These are phyloP conservation scores for Drosophila oshimai DNA, from an alignment of 1,140 invertebrate genomes.

Conservation along the genomic window DNA sequence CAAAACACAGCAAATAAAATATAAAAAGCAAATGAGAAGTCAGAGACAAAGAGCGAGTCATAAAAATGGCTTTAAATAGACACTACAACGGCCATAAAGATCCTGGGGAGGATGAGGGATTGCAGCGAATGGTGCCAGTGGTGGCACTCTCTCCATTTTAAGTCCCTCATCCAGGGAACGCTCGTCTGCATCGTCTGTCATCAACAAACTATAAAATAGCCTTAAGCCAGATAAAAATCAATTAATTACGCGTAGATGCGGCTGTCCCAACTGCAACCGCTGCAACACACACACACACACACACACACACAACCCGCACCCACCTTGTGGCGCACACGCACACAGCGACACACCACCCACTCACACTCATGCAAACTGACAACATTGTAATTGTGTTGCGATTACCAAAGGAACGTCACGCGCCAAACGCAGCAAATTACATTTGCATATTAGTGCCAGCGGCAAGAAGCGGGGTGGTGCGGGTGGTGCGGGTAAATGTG, in stretches of 20 bases:
- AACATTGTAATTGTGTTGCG: slow-evolving; percentile 80
- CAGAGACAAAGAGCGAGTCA: slow-evolving; percentile 32
- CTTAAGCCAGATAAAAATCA: slow-evolving; percentile 82
- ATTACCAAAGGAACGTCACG: slow-evolving; percentile 79
- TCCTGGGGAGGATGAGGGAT: neutral
- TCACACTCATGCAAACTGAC: slow-evolving; percentile 34
- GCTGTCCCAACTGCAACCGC: slow-evolving; percentile 32
- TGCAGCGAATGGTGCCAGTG: neutral
- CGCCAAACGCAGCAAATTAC: slow-evolving; percentile 79
- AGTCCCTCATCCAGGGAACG: slow-evolving; percentile 3
- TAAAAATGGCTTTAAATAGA: slow-evolving; percentile 73
- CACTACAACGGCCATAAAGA: slow-evolving; percentile 18
- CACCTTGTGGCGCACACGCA: slow-evolving; percentile 1
- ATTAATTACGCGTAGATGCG: slow-evolving; percentile 81
- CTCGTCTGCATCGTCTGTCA: slow-evolving; percentile 76
- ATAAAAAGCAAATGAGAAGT: neutral
- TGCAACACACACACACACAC: neutral
- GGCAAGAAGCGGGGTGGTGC: neutral
- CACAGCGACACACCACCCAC: neutral
- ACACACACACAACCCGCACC: neutral
- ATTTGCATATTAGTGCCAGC: slow-evolving; percentile 74
- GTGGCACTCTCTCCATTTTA: neutral
- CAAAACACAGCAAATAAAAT: neutral
- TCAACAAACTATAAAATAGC: slow-evolving; percentile 82
- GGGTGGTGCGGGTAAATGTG: neutral